phyloP scores from a whole-genome alignment of 2,113 vertebrate species.

The Protomyctophum bolini region DNA sequence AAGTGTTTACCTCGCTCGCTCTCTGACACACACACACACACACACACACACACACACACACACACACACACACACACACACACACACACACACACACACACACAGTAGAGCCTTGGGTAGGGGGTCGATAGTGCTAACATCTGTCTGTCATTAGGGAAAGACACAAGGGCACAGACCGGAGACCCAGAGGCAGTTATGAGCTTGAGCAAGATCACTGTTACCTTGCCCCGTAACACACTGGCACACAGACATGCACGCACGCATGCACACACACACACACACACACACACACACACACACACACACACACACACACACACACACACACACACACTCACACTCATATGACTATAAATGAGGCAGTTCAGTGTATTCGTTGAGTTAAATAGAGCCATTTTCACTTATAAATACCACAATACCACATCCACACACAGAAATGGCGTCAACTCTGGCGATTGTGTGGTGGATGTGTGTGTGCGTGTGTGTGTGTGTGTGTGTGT shows the following conservation, averaged over 20 bases:
- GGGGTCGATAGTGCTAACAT: constrained; percentile 56
- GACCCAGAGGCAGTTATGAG: constrained; percentile 36
- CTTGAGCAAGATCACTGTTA: constrained; percentile 58
- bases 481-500: background rate
- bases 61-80: constrained; percentile 13
- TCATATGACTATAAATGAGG: background rate
- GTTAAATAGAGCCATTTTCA: no score
- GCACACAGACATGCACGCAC: background rate
- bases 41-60: constrained; percentile 12
- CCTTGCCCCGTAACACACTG: constrained; percentile 42
- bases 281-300: constrained; percentile 11
- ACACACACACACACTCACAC: background rate
- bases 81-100: background rate
- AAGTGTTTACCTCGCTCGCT: constrained; percentile 29
- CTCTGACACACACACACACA: constrained; percentile 6
- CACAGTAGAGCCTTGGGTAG: constrained; percentile 1
- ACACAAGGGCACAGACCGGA: constrained; percentile 36
- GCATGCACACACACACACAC: background rate
- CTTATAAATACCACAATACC: background rate
- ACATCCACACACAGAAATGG: background rate
- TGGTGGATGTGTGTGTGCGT: background rate
- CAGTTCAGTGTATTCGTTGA: background rate
- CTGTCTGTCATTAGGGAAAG: constrained; percentile 60
- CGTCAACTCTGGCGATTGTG: background rate
- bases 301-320: background rate